Evolutionary conservation across 2,113 vertebrate genomes (phyloP), one percentile per base, ranked within the genome.

Genomic region (Typhlomys cinereus): DNA sequence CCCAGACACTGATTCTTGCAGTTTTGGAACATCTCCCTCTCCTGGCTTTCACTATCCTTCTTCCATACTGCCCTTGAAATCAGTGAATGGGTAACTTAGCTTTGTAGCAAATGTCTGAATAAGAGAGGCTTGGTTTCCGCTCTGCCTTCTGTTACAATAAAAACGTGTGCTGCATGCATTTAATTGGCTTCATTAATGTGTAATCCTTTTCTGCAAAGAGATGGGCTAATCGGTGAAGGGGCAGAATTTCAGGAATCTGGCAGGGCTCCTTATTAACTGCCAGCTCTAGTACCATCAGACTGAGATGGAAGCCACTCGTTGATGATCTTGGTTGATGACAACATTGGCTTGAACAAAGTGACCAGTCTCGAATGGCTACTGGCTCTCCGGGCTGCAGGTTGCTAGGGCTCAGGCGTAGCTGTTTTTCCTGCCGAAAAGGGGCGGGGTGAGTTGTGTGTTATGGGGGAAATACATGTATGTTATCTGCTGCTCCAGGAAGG

Each of bases 361-460:
- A 66, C 96, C 94, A 91, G 87, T 94, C 93, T 92, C 76, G 46
- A 95, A 97, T 92, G 93, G 96, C 96, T 95, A 96, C 93, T 96
- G 41, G 31, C 87, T 93, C 62, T 88, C 59, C 29, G 70, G 96
- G 91, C 80, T 83, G 91, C 96, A 95, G 96, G 96, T 96, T 96
- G 96, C 96, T 96, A 97, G 88, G 96, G 96, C 96, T 97, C 84
- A 23, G 89, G 70, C 93, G 88, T 75, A 23, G 85, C 96, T 88
- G 92, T 93, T 95, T 90, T 82, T 85, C 94, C 76, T n/a, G 20
- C 67, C 48, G 91, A 95, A 96, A 95, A 93, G 94, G 96, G 96
- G 78, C 73, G 64, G 36, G 89, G 0, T 5, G 15, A 61, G 90
- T 93, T 88, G 86, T 91, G 81, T 94, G 90, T 93, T 95, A 20